Conservation (phyloP, 1,140 invertebrate species). For the Gonioctena quinquepunctata region DNA sequence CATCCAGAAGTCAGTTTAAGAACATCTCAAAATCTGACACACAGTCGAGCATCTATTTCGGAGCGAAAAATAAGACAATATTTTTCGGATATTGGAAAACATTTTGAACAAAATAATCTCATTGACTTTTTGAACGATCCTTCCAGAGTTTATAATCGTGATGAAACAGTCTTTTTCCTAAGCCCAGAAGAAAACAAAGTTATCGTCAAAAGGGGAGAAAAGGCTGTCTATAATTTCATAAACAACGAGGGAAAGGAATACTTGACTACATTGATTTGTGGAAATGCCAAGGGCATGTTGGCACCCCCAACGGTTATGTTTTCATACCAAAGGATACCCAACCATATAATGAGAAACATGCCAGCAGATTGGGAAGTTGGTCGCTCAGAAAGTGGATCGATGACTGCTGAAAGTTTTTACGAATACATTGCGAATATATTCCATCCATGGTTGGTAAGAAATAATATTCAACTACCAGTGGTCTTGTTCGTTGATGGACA, state of each 20-base stretch:
- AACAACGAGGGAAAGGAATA: not conserved
- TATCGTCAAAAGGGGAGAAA: not conserved
- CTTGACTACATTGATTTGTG: not conserved
- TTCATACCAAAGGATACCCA: not conserved
- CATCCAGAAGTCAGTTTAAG: not conserved
- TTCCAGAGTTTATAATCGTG: not conserved
- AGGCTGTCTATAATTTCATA: not conserved
- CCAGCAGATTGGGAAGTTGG: not conserved
- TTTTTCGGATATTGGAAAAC: not conserved
- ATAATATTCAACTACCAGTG: not conserved
- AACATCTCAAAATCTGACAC: not conserved
- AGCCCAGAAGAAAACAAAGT: not conserved
- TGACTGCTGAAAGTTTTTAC: not conserved
- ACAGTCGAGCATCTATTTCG: not conserved
- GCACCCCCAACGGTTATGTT: not conserved
- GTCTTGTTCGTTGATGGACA: not conserved
- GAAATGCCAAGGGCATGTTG: not conserved
- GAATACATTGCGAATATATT: conserved; percentile 3
- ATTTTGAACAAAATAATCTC: not conserved
- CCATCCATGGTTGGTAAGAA: not conserved
- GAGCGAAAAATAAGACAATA: not conserved
- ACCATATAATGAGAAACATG: not conserved
- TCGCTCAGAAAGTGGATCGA: not conserved
- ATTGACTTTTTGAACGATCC: not conserved
- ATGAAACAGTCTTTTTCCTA: not conserved